A percentile compares a stretch with the other conserved stretches of the same genome.
Conservation (phyloP, 2,113 vertebrate species). For the Antennarius striatus region DNA sequence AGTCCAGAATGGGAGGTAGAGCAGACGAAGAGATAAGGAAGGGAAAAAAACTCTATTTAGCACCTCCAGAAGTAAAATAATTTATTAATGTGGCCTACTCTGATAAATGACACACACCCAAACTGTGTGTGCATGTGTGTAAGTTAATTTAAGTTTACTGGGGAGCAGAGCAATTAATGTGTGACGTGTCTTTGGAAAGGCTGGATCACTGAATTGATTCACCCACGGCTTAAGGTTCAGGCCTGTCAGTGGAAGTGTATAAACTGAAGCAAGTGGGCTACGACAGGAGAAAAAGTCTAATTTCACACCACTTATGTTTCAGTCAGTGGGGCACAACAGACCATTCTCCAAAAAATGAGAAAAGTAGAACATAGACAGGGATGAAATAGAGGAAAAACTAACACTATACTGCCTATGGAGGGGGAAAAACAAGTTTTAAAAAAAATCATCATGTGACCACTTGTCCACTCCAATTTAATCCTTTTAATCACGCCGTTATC, state of each 20-base stretch:
- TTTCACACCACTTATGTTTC: conserved; percentile 4
- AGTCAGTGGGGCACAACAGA: neutral
- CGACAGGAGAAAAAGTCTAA: conserved; percentile 1
- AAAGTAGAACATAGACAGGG: conserved; percentile 4
- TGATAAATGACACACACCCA: conserved; percentile 30
- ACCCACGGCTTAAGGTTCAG: conserved; percentile 25
- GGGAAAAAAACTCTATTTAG: conserved; percentile 3
- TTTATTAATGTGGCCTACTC: conserved; percentile 46
- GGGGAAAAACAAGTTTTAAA: too few relatives aligned
- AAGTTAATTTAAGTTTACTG: conserved; percentile 50
- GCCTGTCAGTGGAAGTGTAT: conserved; percentile 25
- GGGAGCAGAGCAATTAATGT: conserved; percentile 48
- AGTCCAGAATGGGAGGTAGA: neutral
- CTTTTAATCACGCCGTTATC: conserved; percentile 37
- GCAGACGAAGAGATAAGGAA: conserved; percentile 3
- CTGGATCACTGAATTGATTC: conserved; percentile 53
- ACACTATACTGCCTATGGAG: too few relatives aligned
- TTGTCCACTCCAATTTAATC: conserved; percentile 43
- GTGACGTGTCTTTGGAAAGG: conserved; percentile 42
- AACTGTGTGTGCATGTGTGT: conserved; percentile 13
- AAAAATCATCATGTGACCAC: conserved; percentile 15
- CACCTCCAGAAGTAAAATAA: conserved; percentile 26
- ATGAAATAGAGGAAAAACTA: conserved; percentile 31
- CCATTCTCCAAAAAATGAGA: conserved; percentile 2
- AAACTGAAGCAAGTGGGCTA: conserved; percentile 29